phyloP scores from a whole-genome alignment of 2,888 invertebrate species.

The Limnephilus auricula region DNA sequence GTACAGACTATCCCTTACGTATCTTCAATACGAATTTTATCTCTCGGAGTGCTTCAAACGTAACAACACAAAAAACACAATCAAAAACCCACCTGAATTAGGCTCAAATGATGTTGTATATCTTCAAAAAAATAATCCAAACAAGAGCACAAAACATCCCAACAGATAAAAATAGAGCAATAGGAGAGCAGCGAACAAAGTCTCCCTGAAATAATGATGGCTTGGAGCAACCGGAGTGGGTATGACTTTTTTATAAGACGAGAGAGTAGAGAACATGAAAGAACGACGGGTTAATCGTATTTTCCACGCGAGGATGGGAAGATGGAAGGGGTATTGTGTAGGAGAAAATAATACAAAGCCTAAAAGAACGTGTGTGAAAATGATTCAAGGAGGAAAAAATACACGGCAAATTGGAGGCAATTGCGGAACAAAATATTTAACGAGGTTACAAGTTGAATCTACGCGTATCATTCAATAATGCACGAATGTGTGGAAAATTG shows the following conservation, averaged over 20 bases:
- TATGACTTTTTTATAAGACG: constrained; percentile 29
- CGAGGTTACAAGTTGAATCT: background rate
- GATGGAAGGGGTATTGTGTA: background rate
- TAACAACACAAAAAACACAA: background rate
- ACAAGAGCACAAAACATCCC: background rate
- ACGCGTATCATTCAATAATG: background rate
- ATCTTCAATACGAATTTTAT: background rate
- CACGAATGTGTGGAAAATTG: background rate
- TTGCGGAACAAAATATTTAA: background rate
- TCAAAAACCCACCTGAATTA: background rate
- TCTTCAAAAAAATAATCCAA: background rate
- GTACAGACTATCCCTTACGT: too few relatives aligned
- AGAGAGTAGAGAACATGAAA: background rate
- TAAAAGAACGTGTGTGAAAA: background rate
- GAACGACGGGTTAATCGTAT: constrained; percentile 12
- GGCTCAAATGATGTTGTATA: background rate
- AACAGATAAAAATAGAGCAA: background rate
- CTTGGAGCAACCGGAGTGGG: constrained; percentile 1
- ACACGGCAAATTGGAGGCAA: background rate
- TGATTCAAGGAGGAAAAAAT: background rate
- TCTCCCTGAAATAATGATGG: constrained; percentile 21
- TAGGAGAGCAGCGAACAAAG: background rate
- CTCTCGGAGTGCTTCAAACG: background rate
- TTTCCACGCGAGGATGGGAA: background rate
- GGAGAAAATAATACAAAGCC: background rate